These are phyloP conservation scores for Philhelius pedissequus DNA, from an alignment of 2,888 invertebrate species.

Conservation along the genomic window DNA sequence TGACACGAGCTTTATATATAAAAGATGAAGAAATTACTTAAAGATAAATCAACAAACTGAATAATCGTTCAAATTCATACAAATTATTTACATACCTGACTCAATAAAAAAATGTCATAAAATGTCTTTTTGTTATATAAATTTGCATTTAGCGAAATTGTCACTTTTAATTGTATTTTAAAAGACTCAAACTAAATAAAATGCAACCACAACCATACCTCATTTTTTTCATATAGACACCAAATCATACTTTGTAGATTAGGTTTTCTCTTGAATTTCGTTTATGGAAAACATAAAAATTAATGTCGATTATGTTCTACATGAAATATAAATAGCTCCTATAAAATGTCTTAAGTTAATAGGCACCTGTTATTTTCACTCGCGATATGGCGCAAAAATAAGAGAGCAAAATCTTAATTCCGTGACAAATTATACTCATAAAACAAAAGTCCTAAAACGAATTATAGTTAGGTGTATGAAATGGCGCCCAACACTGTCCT, in stretches of 20 bases:
- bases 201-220: background rate
- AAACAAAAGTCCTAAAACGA: background rate
- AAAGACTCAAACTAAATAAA: background rate
- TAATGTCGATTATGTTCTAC: slow-evolving; percentile 3
- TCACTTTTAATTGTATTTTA: too few species aligned
- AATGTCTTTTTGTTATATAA: too few species aligned
- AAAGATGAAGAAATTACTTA: too few species aligned
- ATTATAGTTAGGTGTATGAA: slow-evolving; percentile 3
- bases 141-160: too few species aligned
- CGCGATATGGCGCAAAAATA: background rate
- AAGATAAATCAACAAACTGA: too few species aligned
- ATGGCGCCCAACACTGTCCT: slow-evolving; percentile 29
- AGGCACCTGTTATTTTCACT: background rate
- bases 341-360: background rate
- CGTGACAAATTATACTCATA: slow-evolving; percentile 4
- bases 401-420: background rate
- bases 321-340: slow-evolving; percentile 9
- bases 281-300: background rate
- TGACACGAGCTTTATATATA: too few species aligned
- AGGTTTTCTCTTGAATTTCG: background rate
- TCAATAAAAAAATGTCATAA: too few species aligned
- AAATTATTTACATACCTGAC: too few species aligned
- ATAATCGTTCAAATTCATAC: too few species aligned
- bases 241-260: background rate
- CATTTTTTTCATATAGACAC: background rate